Conservation (phyloP, 1,140 invertebrate species). For the Drosophila serrata region DNA sequence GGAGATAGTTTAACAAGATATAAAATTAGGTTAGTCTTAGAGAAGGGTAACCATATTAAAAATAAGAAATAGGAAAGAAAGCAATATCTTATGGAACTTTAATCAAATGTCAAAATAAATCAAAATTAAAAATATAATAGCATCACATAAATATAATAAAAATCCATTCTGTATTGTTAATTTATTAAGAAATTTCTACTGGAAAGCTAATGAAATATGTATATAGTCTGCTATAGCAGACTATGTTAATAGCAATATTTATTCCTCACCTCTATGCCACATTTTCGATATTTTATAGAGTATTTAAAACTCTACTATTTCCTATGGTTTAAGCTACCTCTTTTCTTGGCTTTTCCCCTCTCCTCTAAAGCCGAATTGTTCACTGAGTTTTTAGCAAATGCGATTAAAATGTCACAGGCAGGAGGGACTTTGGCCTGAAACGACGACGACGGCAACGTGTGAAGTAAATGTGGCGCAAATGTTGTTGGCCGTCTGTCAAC, state of each 20-base stretch:
- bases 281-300: background rate
- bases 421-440: conserved; percentile 38
- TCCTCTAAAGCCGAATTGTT: conserved; percentile 68
- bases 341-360: conserved; percentile 13
- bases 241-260: no score
- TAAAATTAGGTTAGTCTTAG: background rate
- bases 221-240: no score
- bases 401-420: conserved; percentile 84
- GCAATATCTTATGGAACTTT: background rate
- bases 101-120: background rate
- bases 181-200: background rate
- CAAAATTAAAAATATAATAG: background rate
- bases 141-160: background rate
- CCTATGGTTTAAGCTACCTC: background rate
- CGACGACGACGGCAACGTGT: conserved; percentile 73
- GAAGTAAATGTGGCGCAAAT: conserved; percentile 83
- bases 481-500: conserved; percentile 82
- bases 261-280: rapidly evolving
- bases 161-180: background rate
- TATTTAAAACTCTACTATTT: conserved; percentile 12
- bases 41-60: background rate
- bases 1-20: background rate
- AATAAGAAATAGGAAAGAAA: background rate
- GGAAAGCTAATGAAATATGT: no score
- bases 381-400: conserved; percentile 85